Conservation (phyloP, 2,113 vertebrate species). For the Scatophagus argus region DNA sequence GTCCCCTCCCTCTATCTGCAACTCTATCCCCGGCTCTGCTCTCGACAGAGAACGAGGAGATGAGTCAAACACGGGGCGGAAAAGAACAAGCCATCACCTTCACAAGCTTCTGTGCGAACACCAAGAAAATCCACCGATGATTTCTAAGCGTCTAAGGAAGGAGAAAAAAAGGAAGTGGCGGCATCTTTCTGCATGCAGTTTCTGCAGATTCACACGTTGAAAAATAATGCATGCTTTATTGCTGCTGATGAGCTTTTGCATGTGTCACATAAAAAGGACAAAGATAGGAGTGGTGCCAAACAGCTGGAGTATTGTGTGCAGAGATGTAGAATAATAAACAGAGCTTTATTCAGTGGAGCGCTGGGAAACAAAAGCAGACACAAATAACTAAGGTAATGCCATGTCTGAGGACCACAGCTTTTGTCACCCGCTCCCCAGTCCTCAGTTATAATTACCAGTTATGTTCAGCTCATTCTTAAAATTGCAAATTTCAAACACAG, state of each 20-base stretch:
- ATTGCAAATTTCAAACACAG: conserved; percentile 5
- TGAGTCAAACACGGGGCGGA: conserved; percentile 45
- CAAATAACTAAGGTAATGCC: conserved; percentile 31
- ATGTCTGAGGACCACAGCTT: conserved; percentile 19
- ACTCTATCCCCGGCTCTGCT: conserved; percentile 26
- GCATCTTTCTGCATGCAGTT: not conserved
- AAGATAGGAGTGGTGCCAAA: conserved; percentile 23
- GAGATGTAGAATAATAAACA: conserved; percentile 47
- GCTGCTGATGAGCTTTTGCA: conserved; percentile 44
- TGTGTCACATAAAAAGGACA: conserved; percentile 52
- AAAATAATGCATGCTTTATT: conserved; percentile 29
- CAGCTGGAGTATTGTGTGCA: conserved; percentile 60
- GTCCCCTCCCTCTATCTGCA: conserved; percentile 45
- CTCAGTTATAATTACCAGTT: not conserved
- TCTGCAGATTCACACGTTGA: not conserved
- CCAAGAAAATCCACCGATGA: conserved; percentile 9
- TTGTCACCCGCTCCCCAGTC: conserved; percentile 15
- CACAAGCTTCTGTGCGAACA: not conserved
- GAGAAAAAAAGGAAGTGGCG: not conserved
- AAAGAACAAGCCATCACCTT: conserved; percentile 46
- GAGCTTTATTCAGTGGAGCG: conserved; percentile 11
- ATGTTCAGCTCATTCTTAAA: not conserved
- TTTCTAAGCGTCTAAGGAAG: not conserved
- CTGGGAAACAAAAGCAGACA: conserved; percentile 30
- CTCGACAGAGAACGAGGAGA: conserved; percentile 11